Conservation (phyloP, 2,797 vertebrate species). For the Myioborus miniatus region DNA sequence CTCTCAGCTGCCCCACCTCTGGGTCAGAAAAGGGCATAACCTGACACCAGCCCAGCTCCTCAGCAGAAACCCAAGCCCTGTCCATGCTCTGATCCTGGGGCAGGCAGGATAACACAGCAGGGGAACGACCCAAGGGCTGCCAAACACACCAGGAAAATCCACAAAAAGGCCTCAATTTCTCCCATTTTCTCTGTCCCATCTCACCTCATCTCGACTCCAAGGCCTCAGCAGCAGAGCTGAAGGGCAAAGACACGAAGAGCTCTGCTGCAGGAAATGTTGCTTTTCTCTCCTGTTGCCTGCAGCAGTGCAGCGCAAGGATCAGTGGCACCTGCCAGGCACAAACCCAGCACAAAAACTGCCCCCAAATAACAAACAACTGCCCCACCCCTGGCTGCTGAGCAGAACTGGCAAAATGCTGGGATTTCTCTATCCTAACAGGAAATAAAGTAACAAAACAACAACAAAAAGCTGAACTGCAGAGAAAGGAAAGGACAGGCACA, state of each 20-base stretch:
- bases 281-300: not conserved
- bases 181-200: not conserved
- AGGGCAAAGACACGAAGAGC: not conserved
- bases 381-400: not conserved
- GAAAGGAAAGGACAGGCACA: not conserved
- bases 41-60: not conserved
- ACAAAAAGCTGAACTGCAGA: not conserved
- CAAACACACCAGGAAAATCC: not conserved
- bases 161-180: accelerated
- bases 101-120: not conserved
- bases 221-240: not conserved
- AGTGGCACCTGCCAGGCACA: not conserved
- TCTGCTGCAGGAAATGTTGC: not conserved
- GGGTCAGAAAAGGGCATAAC: not conserved
- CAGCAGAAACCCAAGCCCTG: not conserved
- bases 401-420: accelerated
- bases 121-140: not conserved
- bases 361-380: not conserved
- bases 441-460: not conserved
- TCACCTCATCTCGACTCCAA: not conserved
- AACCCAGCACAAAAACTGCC: not conserved
- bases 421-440: not conserved
- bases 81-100: not conserved
- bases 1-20: not conserved
- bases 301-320: not conserved